These are phyloP conservation scores for Sesia apiformis DNA, from an alignment of 2,888 invertebrate genomes.

Conservation along the genomic window DNA sequence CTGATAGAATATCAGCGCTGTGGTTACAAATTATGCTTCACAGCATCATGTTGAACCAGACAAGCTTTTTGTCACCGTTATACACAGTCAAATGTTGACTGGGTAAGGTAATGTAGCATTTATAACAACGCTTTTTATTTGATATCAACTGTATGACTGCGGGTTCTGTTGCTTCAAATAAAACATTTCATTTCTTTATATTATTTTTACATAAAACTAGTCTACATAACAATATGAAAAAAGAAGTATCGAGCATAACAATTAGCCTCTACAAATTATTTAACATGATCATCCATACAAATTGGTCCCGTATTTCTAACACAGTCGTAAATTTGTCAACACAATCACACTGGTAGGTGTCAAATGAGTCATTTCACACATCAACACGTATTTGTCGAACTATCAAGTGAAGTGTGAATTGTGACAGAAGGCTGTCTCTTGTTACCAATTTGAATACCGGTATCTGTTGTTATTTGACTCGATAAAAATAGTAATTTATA, in stretches of 20 bases:
- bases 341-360: conserved; percentile 21
- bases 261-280: not conserved
- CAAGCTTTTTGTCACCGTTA: no score
- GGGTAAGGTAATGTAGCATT: no score
- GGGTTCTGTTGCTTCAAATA: not conserved
- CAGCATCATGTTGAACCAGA: no score
- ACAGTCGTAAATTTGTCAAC: conserved; percentile 21
- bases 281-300: not conserved
- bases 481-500: no score
- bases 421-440: conserved; percentile 17
- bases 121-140: no score
- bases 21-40: no score
- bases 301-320: conserved; percentile 9
- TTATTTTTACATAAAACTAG: not conserved
- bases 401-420: conserved; percentile 49
- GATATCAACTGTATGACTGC: not conserved
- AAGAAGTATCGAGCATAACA: not conserved
- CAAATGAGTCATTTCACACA: conserved; percentile 44
- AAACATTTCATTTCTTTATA: not conserved
- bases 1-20: no score
- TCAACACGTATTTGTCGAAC: conserved; percentile 49
- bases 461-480: not conserved
- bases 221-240: no score
- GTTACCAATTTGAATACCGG: not conserved
- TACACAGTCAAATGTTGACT: no score